phyloP scores from a whole-genome alignment of 2,888 invertebrate genomes.

The Xestobium rufovillosum region DNA sequence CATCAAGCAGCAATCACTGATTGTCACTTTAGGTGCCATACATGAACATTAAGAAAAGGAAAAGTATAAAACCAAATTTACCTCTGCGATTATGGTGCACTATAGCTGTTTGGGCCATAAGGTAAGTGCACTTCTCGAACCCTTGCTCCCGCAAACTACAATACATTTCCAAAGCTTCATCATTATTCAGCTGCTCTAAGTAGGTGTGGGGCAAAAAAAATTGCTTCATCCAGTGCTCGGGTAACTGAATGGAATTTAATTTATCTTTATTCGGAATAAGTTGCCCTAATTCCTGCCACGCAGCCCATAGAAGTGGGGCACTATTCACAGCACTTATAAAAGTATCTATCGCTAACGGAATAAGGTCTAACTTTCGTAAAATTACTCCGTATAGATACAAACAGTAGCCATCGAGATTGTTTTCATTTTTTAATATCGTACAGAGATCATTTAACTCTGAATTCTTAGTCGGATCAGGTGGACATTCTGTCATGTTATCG shows the following conservation, averaged over 20 bases:
- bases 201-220: constrained; percentile 88
- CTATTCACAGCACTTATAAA: constrained; percentile 70
- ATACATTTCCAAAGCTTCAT: constrained; percentile 82
- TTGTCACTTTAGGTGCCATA: neutral
- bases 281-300: constrained; percentile 87
- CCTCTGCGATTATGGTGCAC: constrained; percentile 89
- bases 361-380: constrained; percentile 76
- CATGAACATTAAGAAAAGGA: neutral
- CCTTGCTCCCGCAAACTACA: constrained; percentile 68
- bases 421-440: constrained; percentile 48
- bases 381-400: constrained; percentile 88
- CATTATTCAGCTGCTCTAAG: constrained; percentile 81
- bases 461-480: constrained; percentile 50
- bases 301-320: constrained; percentile 87
- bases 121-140: constrained; percentile 80
- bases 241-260: constrained; percentile 56
- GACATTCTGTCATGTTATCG: constrained; percentile 68
- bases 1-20: constrained; percentile 8
- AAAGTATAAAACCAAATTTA: constrained; percentile 34
- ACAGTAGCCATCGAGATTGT: constrained; percentile 77
- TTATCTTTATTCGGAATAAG: constrained; percentile 68
- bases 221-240: constrained; percentile 90
- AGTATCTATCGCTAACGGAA: constrained; percentile 68
- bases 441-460: constrained; percentile 50
- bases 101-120: constrained; percentile 86